Evolutionary conservation across 2,113 vertebrate species (phyloP).

Genomic region (Hystrix cristata): DNA sequence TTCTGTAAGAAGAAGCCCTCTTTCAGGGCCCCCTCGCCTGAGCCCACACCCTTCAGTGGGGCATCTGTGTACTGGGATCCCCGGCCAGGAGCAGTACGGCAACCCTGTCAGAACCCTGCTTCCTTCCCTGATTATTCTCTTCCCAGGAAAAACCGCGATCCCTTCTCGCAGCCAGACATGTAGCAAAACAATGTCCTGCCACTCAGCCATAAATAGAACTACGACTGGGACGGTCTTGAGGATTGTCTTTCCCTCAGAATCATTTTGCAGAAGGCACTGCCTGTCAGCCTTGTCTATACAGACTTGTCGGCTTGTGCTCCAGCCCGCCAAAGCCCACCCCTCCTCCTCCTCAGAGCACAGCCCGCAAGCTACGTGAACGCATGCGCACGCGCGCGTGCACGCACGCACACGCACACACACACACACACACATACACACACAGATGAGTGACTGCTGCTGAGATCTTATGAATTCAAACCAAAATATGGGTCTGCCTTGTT

Average conservation of each 20-base stretch:
- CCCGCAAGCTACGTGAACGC: not conserved
- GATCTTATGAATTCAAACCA: not conserved
- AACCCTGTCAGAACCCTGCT: not conserved
- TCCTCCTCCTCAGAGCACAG: not conserved
- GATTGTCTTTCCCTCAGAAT: not conserved
- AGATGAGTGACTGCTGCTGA: not conserved
- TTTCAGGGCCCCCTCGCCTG: too few relatives aligned
- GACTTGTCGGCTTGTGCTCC: constrained; percentile 7
- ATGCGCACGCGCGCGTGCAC: not conserved
- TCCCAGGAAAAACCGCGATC: not conserved
- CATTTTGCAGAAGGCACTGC: constrained; percentile 11
- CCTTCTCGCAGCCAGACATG: not conserved
- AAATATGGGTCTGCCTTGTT: not conserved
- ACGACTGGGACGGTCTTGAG: not conserved
- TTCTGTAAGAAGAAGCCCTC: not conserved
- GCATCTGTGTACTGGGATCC: not conserved
- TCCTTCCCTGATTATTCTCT: not conserved
- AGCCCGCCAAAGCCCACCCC: not conserved
- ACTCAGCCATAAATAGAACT: not conserved
- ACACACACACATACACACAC: not conserved
- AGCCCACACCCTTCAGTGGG: not conserved
- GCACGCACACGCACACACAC: not conserved
- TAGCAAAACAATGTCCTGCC: not conserved
- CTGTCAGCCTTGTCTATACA: not conserved
- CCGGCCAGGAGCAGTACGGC: accelerated